Percentiles rank a stretch among this genome's conserved stretches.
Evolutionary conservation across 2,888 invertebrate genomes (phyloP).

Genomic region (Pyrochroa serraticornis): DNA sequence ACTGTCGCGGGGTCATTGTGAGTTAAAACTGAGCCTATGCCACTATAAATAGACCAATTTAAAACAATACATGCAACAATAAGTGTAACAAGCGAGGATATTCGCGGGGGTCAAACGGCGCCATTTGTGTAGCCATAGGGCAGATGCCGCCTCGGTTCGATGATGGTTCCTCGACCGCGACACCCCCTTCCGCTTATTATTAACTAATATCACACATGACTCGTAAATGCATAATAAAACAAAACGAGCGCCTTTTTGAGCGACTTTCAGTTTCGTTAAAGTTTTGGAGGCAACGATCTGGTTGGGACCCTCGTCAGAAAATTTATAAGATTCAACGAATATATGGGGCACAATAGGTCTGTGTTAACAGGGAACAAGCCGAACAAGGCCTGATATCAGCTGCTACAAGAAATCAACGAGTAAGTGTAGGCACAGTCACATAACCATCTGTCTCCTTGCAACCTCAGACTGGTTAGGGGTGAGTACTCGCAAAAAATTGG

Average conservation of each 20-base stretch:
- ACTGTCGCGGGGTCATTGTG: conserved; percentile 18
- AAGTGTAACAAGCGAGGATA: conserved; percentile 32
- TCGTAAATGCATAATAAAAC: conserved; percentile 26
- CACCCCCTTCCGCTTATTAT: conserved; percentile 36
- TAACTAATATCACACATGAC: conserved; percentile 32
- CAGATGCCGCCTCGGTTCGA: conserved; percentile 40
- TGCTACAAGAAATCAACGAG: conserved; percentile 24
- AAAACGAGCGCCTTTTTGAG: conserved; percentile 7
- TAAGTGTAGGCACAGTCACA: conserved; percentile 27
- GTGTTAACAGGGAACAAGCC: conserved; percentile 27
- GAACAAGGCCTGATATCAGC: conserved; percentile 30
- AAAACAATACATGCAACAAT: conserved; percentile 34
- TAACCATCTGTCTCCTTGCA: conserved; percentile 29
- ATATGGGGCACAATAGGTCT: conserved; percentile 25
- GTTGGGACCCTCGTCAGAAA: conserved; percentile 17
- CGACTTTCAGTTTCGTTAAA: not conserved
- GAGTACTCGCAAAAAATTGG: conserved; percentile 29
- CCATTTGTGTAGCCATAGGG: conserved; percentile 34
- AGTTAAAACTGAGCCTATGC: conserved; percentile 32
- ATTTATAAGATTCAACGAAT: conserved; percentile 29
- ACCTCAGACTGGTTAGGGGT: conserved; percentile 33
- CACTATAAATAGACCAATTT: conserved; percentile 37
- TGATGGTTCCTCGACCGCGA: conserved; percentile 39
- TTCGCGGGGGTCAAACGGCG: conserved; percentile 39
- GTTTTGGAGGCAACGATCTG: conserved; percentile 9